phyloP scores from a whole-genome alignment of 2,888 invertebrate genomes.

The Thera britannica region DNA sequence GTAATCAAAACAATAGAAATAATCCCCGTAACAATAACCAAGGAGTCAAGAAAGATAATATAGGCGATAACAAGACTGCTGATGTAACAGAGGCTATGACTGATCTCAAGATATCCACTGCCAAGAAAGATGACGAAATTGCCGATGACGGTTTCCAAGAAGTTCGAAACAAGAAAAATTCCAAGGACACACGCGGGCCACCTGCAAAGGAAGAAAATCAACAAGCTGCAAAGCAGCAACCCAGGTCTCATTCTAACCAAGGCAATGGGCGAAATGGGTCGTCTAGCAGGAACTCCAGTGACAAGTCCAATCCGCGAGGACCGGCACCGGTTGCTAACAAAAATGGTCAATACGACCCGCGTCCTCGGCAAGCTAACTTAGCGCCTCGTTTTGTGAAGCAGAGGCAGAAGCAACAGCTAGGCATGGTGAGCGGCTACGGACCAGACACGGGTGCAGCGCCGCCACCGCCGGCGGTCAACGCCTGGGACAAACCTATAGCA shows the following conservation, averaged over 20 bases:
- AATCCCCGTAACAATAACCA: conserved; percentile 61
- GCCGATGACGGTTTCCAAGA: conserved; percentile 92
- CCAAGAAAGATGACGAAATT: conserved; percentile 77
- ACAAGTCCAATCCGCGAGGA: conserved; percentile 69
- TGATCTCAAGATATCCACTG: conserved; percentile 68
- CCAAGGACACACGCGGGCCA: conserved; percentile 83
- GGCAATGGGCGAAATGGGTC: conserved; percentile 77
- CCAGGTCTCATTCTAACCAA: conserved; percentile 78
- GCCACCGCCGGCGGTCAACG: conserved; percentile 90
- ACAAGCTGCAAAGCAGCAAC: conserved; percentile 64
- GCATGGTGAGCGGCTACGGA: conserved; percentile 69
- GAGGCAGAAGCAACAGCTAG: conserved; percentile 84
- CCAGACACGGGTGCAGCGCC: conserved; percentile 85
- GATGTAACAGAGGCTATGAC: conserved; percentile 75
- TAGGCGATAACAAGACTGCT: conserved; percentile 64
- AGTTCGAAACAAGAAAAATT: conserved; percentile 91
- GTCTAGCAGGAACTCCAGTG: conserved; percentile 70
- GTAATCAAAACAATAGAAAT: conserved; percentile 68
- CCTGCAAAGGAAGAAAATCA: conserved; percentile 70
- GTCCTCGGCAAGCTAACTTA: conserved; percentile 86
- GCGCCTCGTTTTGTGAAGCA: conserved; percentile 92
- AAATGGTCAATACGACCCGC: conserved; percentile 70
- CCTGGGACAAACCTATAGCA: conserved; percentile 94
- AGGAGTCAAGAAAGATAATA: conserved; percentile 63
- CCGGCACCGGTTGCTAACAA: conserved; percentile 67